Evolutionary conservation across 2,797 vertebrate species (phyloP).

Genomic region (Dicrostonyx torquatus): DNA sequence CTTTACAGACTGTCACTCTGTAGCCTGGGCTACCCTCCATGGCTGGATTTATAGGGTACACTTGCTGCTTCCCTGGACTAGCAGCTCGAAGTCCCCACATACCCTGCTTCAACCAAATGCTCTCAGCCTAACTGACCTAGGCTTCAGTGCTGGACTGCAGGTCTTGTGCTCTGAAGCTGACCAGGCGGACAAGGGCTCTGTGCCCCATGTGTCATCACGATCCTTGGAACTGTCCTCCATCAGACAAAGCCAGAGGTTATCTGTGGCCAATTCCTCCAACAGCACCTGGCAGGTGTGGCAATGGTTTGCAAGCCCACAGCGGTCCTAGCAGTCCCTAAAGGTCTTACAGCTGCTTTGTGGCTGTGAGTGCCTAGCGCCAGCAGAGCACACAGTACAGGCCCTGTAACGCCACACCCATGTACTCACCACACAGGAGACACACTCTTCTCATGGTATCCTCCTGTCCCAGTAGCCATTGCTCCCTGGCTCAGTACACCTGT

Average conservation of each 20-base stretch:
- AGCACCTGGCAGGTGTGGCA: too few relatives aligned
- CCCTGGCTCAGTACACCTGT: neutral
- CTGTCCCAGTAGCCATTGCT: neutral
- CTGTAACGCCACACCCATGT: neutral
- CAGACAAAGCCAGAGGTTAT: neutral
- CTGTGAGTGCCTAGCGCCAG: neutral
- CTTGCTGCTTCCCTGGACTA: neutral
- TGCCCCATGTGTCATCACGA: too few relatives aligned
- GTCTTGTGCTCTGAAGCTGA: neutral
- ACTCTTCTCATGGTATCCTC: too few relatives aligned
- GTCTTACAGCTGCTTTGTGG: neutral
- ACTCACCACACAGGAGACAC: neutral
- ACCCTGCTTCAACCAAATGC: neutral
- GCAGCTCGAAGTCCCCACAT: neutral
- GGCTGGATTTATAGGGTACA: neutral
- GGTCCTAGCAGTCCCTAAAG: neutral
- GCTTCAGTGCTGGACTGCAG: too few relatives aligned
- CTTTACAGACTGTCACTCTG: neutral
- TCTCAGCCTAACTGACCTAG: neutral
- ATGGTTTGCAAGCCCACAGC: neutral
- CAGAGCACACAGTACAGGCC: neutral
- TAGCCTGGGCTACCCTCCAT: neutral
- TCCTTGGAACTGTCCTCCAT: neutral
- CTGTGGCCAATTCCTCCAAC: neutral
- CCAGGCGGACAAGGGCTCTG: neutral